Evolutionary conservation across 2,113 vertebrate genomes (phyloP), one percentile per base, ranked within the genome.

Genomic region (Takifugu flavidus): DNA sequence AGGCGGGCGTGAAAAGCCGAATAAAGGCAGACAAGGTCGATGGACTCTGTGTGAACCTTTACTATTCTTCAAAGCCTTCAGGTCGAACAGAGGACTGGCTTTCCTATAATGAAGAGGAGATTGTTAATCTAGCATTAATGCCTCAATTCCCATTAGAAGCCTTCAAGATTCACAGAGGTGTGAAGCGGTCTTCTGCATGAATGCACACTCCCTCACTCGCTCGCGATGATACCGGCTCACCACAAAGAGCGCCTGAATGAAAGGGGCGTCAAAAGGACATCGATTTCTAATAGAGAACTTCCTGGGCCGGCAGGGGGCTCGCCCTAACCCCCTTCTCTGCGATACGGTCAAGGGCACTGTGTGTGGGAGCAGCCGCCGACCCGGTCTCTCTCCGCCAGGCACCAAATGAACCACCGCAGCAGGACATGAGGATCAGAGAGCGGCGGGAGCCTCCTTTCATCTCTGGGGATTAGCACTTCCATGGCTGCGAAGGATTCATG

Each of bases 241-340:
- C 49, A 70, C 74, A 75, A 62, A 79, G 61, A 63, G 54, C 14
- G 49, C 55, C 50, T 76, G 74, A 87, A 77, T 78, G 73, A 82
- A 84, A 83, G 67, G 80, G 71, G 65, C 42, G 61, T 86, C 74
- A 82, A 83, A 83, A 63, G 52, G 69, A 65, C 84, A 89, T 89
- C 25, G 85, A 89, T 89, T 89, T 83, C 85, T 84, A 83, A 89
- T 86, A 73, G 79, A 72, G 61, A 78, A 75, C 77, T 80, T 83
- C 84, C 65, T 59, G 64, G 79, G 84, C 77, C 83, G 74, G 72
- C 66, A 53, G 74, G 78, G 70, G 64, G 69, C 67, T 63, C 47
- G 83, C 75, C 62, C 75, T 63, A 25, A 72, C 76, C 74, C 78
- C 56, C 42, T 15, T 62, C 72, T 75, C 75, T 4, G 72, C 75